Evolutionary conservation across 2,797 vertebrate species (phyloP).

Genomic region (Hippopotamyrus pictus): DNA sequence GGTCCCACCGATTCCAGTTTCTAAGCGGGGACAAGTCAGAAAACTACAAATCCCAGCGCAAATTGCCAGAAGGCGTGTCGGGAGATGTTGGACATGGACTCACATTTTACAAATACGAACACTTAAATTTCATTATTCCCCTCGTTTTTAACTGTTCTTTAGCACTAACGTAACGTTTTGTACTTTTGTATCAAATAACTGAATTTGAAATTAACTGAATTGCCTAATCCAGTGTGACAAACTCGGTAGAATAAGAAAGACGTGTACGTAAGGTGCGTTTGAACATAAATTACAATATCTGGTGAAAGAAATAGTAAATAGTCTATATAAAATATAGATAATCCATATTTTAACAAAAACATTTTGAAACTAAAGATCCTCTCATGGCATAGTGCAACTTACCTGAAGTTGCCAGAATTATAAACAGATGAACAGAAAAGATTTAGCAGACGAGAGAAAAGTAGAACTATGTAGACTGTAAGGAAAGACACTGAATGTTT

Average conservation of each 20-base stretch:
- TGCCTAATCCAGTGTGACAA: background rate
- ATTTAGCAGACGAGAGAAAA: background rate
- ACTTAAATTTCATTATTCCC: background rate
- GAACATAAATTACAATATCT: background rate
- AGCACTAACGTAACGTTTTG: background rate
- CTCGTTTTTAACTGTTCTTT: background rate
- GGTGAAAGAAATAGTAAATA: background rate
- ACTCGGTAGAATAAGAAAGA: background rate
- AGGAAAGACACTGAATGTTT: background rate
- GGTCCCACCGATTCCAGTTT: background rate
- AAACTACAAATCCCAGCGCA: slow-evolving; percentile 18
- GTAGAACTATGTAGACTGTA: background rate
- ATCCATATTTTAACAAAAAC: background rate
- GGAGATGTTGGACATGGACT: background rate
- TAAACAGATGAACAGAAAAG: background rate
- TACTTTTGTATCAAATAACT: background rate
- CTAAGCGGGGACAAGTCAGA: background rate
- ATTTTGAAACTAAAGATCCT: background rate
- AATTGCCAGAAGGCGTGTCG: background rate
- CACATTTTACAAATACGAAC: background rate
- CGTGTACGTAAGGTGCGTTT: background rate
- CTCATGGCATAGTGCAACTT: background rate
- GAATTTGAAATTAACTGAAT: background rate
- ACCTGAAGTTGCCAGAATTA: background rate
- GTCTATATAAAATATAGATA: background rate